Percentiles rank a stretch among this genome's conserved stretches.
Evolutionary conservation across 2,797 vertebrate species (phyloP).

Genomic region (Hippocampus kuda): DNA sequence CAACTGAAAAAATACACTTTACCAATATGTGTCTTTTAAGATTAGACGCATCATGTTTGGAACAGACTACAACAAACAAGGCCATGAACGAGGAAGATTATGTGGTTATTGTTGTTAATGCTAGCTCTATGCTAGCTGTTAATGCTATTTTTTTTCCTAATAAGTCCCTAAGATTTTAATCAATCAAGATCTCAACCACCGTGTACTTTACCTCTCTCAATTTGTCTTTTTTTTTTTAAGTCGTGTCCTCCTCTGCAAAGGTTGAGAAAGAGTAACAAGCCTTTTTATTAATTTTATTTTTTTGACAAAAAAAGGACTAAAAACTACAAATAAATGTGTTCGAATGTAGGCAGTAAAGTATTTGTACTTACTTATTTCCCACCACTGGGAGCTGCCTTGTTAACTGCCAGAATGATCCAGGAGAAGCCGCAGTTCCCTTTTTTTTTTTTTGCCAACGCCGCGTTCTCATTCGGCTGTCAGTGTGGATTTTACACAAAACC

Average conservation of each 20-base stretch:
- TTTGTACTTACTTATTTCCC: slow-evolving; percentile 5
- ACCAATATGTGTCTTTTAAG: too few relatives aligned
- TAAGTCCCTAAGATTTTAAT: not conserved
- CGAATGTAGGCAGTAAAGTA: not conserved
- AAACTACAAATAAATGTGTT: too few relatives aligned
- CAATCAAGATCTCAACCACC: not conserved
- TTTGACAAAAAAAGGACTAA: not conserved
- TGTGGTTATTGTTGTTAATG: too few relatives aligned
- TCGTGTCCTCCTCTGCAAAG: not conserved
- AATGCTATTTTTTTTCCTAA: too few relatives aligned
- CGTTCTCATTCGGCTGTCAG: slow-evolving; percentile 38
- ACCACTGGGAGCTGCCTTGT: not conserved
- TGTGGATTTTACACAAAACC: slow-evolving; percentile 35
- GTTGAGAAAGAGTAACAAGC: not conserved
- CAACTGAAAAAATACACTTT: too few relatives aligned
- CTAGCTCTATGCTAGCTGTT: too few relatives aligned
- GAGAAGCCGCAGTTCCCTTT: not conserved
- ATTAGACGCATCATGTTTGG: too few relatives aligned
- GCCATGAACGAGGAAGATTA: too few relatives aligned
- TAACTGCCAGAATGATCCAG: slow-evolving; percentile 11
- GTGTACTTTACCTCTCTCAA: not conserved
- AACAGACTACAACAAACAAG: too few relatives aligned
- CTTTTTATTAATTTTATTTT: not conserved
- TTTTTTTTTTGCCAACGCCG: not conserved
- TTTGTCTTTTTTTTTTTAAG: not conserved